Conservation (phyloP, 1,140 invertebrate species). For the Callitettix versicolor region DNA sequence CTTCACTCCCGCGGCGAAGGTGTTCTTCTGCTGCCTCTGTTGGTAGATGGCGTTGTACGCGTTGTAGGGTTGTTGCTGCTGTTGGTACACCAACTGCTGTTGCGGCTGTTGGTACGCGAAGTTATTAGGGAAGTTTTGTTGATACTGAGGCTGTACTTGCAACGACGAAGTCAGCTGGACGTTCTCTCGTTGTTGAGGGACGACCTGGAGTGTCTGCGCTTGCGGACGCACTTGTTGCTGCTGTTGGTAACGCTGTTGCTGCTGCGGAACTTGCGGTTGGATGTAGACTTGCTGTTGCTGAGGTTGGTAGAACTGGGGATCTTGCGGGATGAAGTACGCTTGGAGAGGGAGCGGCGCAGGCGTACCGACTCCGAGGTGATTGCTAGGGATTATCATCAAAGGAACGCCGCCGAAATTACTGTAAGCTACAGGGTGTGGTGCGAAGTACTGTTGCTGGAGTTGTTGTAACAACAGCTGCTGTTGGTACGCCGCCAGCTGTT, state of each 20-base stretch:
- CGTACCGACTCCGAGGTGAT: constrained; percentile 2
- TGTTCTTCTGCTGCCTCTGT: constrained; percentile 7
- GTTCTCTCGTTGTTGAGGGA: neutral
- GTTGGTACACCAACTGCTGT: neutral
- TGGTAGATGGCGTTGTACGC: constrained; percentile 12
- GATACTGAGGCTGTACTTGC: neutral
- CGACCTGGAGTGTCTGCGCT: neutral
- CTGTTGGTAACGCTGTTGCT: neutral
- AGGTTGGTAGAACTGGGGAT: neutral
- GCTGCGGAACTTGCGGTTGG: neutral
- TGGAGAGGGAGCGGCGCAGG: neutral
- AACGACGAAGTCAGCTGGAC: neutral
- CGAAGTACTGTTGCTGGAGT: constrained; percentile 8
- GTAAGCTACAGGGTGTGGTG: neutral
- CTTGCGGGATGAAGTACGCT: constrained; percentile 5
- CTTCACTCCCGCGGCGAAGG: constrained; percentile 11
- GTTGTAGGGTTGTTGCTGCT: constrained; percentile 9
- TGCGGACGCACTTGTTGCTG: neutral
- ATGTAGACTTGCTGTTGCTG: neutral
- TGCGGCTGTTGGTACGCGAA: neutral
- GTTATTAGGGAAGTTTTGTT: neutral
- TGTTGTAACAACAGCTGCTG: constrained; percentile 7
- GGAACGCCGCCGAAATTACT: constrained; percentile 9
- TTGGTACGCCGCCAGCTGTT: neutral
- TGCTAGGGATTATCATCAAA: constrained; percentile 10